Conservation (phyloP, 1,140 invertebrate species). For the Diuraphis noxia region DNA sequence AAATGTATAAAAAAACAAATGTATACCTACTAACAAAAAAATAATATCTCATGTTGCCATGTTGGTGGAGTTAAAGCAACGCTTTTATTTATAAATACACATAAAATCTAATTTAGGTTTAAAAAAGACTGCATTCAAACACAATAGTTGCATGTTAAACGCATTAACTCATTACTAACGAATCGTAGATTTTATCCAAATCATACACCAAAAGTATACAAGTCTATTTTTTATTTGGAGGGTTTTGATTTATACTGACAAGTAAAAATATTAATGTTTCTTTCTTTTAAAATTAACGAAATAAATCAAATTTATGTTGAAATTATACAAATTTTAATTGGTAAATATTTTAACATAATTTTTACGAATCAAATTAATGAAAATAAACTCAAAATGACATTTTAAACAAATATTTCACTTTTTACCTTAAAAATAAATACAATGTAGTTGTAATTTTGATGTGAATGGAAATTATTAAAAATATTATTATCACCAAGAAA, state of each 20-base stretch:
- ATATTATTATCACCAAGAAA: background rate
- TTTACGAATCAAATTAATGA: background rate
- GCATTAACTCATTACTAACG: slow-evolving; percentile 25
- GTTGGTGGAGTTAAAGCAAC: background rate
- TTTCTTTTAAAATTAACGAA: slow-evolving; percentile 3
- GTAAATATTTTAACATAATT: slow-evolving; percentile 30
- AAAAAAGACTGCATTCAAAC: background rate
- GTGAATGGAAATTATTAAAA: background rate
- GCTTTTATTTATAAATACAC: background rate
- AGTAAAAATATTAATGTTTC: slow-evolving; percentile 7
- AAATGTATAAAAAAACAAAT: background rate
- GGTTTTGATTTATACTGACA: slow-evolving; percentile 33
- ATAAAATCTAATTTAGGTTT: background rate
- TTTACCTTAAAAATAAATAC: background rate
- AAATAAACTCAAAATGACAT: background rate
- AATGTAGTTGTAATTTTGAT: no score
- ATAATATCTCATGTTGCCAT: background rate
- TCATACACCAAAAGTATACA: background rate
- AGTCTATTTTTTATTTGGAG: slow-evolving; percentile 32
- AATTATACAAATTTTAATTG: slow-evolving; percentile 47
- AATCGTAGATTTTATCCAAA: slow-evolving; percentile 40
- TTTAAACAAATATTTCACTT: background rate
- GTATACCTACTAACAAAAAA: background rate
- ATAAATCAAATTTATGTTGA: slow-evolving; percentile 27
- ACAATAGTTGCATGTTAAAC: slow-evolving; percentile 24